These are phyloP conservation scores for Bufotes viridis DNA, from an alignment of 2,797 vertebrate species.

Conservation along the genomic window DNA sequence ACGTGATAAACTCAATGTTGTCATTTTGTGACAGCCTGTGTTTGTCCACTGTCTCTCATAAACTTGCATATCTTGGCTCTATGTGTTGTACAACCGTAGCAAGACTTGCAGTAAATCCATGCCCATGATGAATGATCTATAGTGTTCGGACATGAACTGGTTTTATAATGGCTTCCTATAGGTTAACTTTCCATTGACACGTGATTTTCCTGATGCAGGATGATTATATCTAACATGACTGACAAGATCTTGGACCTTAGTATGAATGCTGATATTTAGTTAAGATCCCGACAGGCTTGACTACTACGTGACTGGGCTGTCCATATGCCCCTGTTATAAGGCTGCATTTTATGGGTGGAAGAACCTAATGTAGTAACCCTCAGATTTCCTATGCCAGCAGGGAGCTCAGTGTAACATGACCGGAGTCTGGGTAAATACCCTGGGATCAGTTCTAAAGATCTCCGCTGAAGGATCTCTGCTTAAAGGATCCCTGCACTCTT, in stretches of 20 bases:
- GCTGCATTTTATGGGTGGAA: not conserved
- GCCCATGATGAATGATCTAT: too few relatives aligned
- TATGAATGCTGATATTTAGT: not conserved
- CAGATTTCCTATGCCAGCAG: not conserved
- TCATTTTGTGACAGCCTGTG: too few relatives aligned
- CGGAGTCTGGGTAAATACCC: slow-evolving; percentile 47
- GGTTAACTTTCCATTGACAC: too few relatives aligned
- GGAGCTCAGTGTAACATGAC: slow-evolving; percentile 37
- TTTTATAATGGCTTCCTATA: too few relatives aligned
- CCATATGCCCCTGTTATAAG: not conserved
- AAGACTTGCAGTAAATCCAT: too few relatives aligned
- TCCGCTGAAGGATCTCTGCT: not conserved
- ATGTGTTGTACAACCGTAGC: too few relatives aligned
- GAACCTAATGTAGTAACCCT: not conserved
- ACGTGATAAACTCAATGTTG: too few relatives aligned
- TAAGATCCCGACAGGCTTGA: not conserved
- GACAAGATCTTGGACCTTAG: not conserved
- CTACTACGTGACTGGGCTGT: not conserved
- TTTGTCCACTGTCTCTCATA: too few relatives aligned
- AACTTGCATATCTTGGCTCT: too few relatives aligned
- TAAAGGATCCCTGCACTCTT: slow-evolving; percentile 15
- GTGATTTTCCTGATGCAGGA: too few relatives aligned
- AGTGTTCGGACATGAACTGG: too few relatives aligned
- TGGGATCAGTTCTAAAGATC: slow-evolving; percentile 40
- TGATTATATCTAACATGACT: too few relatives aligned